Evolutionary conservation across 2,113 vertebrate genomes (phyloP).

Genomic region (Chrysochloris asiatica): DNA sequence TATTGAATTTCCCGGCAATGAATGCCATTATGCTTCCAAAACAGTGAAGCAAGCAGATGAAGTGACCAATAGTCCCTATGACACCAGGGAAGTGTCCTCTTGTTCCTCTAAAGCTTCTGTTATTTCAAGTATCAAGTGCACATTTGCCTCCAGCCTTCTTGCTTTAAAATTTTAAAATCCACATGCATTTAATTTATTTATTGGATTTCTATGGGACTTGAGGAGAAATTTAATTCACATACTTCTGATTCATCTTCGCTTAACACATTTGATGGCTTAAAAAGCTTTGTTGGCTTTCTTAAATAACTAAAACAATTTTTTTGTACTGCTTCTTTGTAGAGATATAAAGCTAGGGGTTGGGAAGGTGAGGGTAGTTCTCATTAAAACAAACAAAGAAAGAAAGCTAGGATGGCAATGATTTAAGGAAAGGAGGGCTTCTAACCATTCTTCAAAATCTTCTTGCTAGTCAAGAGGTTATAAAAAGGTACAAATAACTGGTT

Average conservation of each 20-base stretch:
- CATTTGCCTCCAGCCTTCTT: conserved; percentile 68
- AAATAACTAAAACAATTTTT: neutral
- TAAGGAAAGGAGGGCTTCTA: neutral
- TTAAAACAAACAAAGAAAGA: neutral
- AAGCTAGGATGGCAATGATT: neutral
- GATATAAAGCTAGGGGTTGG: neutral
- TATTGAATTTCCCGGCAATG: conserved; percentile 34
- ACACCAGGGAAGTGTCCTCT: conserved; percentile 16
- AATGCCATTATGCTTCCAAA: neutral
- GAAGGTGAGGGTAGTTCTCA: neutral
- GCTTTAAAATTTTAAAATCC: conserved; percentile 74
- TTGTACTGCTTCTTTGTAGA: conserved; percentile 12
- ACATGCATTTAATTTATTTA: conserved; percentile 76
- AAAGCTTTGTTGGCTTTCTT: conserved; percentile 30
- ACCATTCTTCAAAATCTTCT: conserved; percentile 41
- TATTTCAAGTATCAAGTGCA: conserved; percentile 78
- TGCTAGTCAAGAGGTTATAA: conserved; percentile 8
- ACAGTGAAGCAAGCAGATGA: neutral
- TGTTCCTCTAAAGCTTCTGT: conserved; percentile 52
- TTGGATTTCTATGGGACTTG: conserved; percentile 72
- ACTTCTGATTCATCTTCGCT: conserved; percentile 58
- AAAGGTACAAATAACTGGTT: neutral
- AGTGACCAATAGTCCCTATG: neutral
- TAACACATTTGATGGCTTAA: conserved; percentile 51
- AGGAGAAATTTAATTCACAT: conserved; percentile 74